These are phyloP conservation scores for Sicus ferrugineus DNA, from an alignment of 2,888 invertebrate species.

Conservation along the genomic window DNA sequence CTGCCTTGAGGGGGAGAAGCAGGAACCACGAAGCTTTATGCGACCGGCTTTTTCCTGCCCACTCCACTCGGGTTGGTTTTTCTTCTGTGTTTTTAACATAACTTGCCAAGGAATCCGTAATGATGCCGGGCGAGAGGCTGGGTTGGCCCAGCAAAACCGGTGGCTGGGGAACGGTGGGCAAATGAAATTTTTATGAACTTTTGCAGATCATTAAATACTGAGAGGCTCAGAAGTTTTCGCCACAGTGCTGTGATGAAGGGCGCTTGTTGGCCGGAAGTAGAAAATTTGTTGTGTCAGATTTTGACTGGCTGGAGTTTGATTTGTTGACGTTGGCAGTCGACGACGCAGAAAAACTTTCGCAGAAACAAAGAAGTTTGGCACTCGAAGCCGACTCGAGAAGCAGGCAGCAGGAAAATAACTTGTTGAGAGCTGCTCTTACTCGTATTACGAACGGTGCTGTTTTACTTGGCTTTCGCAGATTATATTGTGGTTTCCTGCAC, in stretches of 20 bases:
- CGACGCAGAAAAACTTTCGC: not conserved
- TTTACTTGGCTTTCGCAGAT: too few species aligned
- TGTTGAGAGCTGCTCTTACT: not conserved
- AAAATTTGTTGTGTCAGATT: constrained; percentile 22
- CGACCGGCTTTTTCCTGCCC: too few species aligned
- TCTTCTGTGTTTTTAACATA: not conserved
- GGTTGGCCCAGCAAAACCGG: not conserved
- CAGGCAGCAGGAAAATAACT: not conserved
- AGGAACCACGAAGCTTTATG: constrained; percentile 24
- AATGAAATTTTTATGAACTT: constrained; percentile 25
- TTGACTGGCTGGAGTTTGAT: constrained; percentile 21
- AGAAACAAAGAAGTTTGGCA: not conserved
- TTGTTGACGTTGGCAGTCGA: constrained; percentile 26
- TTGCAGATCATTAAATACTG: constrained; percentile 28
- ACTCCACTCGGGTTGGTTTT: not conserved
- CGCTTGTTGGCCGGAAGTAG: too few species aligned
- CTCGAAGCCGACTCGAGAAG: not conserved
- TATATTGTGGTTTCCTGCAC: too few species aligned
- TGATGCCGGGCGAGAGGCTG: constrained; percentile 1
- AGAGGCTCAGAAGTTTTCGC: constrained; percentile 2
- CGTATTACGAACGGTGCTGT: too few species aligned
- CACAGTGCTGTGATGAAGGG: not conserved
- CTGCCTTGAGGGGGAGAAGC: not conserved
- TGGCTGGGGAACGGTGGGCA: constrained; percentile 10
- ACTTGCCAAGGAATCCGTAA: constrained; percentile 27